Evolutionary conservation across 2,797 vertebrate species (phyloP).

Genomic region (Sebastes steindachneri): DNA sequence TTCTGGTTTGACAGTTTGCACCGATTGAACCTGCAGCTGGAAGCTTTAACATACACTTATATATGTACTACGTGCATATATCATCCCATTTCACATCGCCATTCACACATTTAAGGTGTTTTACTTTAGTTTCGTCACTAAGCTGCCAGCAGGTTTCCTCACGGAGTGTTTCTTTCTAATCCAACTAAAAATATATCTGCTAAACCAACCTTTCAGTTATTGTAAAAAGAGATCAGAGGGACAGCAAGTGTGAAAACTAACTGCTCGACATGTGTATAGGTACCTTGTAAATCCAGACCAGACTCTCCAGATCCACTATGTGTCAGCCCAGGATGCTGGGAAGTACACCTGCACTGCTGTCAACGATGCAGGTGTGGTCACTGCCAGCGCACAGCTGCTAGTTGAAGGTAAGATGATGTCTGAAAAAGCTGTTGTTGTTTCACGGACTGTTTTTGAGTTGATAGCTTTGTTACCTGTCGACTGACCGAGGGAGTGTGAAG

Average conservation of each 20-base stretch:
- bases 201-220: not conserved
- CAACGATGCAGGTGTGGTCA: conserved; percentile 82
- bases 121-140: not conserved
- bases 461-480: not conserved
- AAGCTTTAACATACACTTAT: not conserved
- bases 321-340: conserved; percentile 82
- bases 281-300: conserved; percentile 88
- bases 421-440: not conserved
- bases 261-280: conserved; percentile 59
- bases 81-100: not conserved
- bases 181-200: not conserved
- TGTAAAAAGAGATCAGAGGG: not conserved
- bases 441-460: not conserved
- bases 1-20: not conserved
- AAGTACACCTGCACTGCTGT: conserved; percentile 86
- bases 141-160: not conserved
- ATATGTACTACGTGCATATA: not conserved
- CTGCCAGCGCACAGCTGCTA: conserved; percentile 76
- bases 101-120: not conserved
- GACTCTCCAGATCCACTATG: conserved; percentile 86
- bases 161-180: not conserved
- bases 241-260: not conserved
- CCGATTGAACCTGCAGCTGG: not conserved
- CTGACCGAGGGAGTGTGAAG: not conserved
- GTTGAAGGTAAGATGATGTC: conserved; percentile 82